Base-by-base conservation (phyloP, 2,797 vertebrate genomes). In the Pseudochromis fuscus region DNA sequence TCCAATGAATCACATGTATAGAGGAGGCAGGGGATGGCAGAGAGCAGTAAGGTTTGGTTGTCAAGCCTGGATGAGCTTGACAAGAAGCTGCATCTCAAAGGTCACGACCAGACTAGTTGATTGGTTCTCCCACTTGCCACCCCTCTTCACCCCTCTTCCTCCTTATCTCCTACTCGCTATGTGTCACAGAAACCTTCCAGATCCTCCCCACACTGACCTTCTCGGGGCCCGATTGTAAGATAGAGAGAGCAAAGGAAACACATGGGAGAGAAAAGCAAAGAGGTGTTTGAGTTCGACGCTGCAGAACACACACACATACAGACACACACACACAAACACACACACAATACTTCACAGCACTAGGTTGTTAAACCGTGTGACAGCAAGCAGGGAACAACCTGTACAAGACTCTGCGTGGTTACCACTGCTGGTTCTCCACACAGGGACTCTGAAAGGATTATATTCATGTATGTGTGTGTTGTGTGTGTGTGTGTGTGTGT, bases 21-120 rank as follows among this genome's bases (percentile, higher is more conserved):
- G 37, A 21, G 21, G 55, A 15, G 16, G 31, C n/a, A 25, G 55
- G 5, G 4, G 60, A 61, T 44, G 18, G 35, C 38, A 27, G 31
- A 11, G 45, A 73, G 35, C 42, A 12, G 23, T 12, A 7, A 31
- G n/a, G 67, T 58, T 40, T 38, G 35, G 30, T 59, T 66, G 59
- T 75, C 62, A 57, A 70, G 69, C 23, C 79, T 76, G 65, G 81
- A 58, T n/a, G 62, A 83, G 79, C 68, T 58, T 77, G 59, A 82
- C 72, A 76, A 81, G 42, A 63, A 50, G 71, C 64, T 57, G 23
- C 42, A 31, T 67, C 74, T 67, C 70, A 86, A 83, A 88, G 82
- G 79, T 87, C 77, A 85, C 3, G 55, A 59, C 52, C 52, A 37
- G 40, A 79, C 69, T 37, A 79, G 72, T 67, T 86, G 83, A 89